Conservation (phyloP, 53 echinoderm and acorn worm species). For the Zoroaster sp. region DNA sequence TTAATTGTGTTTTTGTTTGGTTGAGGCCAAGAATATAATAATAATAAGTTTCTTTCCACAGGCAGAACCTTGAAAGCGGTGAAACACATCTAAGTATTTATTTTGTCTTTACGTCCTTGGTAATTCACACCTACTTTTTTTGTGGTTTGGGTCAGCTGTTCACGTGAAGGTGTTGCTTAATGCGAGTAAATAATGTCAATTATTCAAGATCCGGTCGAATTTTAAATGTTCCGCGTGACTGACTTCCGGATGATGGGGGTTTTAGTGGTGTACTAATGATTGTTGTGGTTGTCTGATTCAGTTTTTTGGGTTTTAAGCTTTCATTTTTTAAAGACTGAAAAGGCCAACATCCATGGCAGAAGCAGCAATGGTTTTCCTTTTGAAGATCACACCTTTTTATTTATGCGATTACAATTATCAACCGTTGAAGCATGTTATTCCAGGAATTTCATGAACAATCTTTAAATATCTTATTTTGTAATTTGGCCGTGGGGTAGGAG, state of each 20-base stretch:
- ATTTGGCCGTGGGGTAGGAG: too few relatives aligned
- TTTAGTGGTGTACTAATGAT: neutral
- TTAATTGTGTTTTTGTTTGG: too few relatives aligned
- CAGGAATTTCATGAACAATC: too few relatives aligned
- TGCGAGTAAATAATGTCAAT: neutral
- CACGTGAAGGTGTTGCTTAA: neutral
- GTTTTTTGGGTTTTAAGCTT: too few relatives aligned
- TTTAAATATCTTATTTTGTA: too few relatives aligned
- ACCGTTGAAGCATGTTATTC: too few relatives aligned
- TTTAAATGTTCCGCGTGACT: neutral
- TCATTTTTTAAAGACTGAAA: too few relatives aligned
- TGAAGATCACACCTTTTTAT: too few relatives aligned
- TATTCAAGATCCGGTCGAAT: neutral
- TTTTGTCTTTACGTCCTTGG: neutral
- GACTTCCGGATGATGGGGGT: neutral
- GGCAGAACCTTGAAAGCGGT: neutral
- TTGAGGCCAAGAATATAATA: too few relatives aligned
- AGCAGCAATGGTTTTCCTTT: too few relatives aligned
- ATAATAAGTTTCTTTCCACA: neutral
- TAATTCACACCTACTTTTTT: neutral
- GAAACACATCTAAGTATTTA: neutral
- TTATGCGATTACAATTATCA: too few relatives aligned
- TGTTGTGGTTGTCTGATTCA: neutral
- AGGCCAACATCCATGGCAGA: too few relatives aligned
- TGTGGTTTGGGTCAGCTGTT: neutral